A percentile compares a stretch with the other conserved stretches of the same genome.
These are phyloP conservation scores for Trachelus troglodyta DNA, from an alignment of 2,888 invertebrate species.

Conservation along the genomic window DNA sequence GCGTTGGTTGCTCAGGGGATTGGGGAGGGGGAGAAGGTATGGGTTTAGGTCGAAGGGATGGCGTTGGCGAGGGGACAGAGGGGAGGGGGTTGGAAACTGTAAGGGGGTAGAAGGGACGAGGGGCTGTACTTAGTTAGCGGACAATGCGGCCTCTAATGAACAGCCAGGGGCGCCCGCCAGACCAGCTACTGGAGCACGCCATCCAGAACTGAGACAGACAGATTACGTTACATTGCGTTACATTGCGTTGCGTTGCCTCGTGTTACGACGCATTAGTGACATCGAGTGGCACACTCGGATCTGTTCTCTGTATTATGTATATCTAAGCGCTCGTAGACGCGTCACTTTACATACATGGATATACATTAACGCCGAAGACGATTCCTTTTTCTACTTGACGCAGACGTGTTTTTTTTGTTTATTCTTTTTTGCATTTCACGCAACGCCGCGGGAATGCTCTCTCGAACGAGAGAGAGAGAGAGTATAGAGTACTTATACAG, in stretches of 20 bases:
- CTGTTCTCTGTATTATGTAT: not conserved
- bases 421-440: no score
- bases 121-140: constrained; percentile 65
- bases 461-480: no score
- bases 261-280: constrained; percentile 33
- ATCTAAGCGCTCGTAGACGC: not conserved
- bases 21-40: not conserved
- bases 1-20: not conserved
- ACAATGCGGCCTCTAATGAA: constrained; percentile 66
- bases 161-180: constrained; percentile 62
- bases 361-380: not conserved
- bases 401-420: no score
- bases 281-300: not conserved
- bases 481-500: not conserved
- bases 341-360: not conserved
- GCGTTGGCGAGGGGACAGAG: not conserved
- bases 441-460: no score
- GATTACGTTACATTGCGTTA: constrained; percentile 52
- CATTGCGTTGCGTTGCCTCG: constrained; percentile 26
- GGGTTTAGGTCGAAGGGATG: not conserved
- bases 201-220: constrained; percentile 58
- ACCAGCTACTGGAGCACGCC: constrained; percentile 54
- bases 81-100: not conserved
- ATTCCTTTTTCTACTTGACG: not conserved
- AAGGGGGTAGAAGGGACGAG: constrained; percentile 10